phyloP scores from a whole-genome alignment of 2,888 invertebrate species.

The Laothoe populi region DNA sequence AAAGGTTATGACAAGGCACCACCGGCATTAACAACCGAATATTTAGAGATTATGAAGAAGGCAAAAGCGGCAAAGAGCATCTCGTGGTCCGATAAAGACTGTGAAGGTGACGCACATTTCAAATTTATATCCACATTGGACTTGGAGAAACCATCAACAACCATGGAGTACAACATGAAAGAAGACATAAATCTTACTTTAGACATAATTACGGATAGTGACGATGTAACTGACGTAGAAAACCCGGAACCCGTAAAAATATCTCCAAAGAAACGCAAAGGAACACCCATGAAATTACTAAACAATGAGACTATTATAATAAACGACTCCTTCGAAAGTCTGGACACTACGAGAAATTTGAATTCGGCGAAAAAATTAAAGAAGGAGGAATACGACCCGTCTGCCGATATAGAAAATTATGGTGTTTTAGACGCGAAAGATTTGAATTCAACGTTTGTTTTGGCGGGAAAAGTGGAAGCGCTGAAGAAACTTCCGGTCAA shows the following conservation, averaged over 20 bases:
- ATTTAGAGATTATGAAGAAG: constrained; percentile 84
- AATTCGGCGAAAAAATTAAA: constrained; percentile 73
- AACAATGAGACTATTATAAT: constrained; percentile 76
- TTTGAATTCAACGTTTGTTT: constrained; percentile 77
- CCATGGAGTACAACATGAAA: constrained; percentile 48
- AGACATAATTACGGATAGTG: constrained; percentile 67
- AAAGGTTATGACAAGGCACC: constrained; percentile 85
- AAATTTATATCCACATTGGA: constrained; percentile 67
- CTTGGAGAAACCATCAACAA: constrained; percentile 57
- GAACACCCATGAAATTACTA: constrained; percentile 68
- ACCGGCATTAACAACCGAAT: constrained; percentile 82
- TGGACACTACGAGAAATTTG: constrained; percentile 62
- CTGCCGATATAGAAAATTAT: constrained; percentile 59
- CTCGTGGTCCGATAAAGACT: constrained; percentile 83
- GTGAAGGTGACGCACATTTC: constrained; percentile 58
- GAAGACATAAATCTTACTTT: constrained; percentile 50
- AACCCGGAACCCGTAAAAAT: constrained; percentile 53
- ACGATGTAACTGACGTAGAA: constrained; percentile 66
- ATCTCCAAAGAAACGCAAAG: constrained; percentile 65
- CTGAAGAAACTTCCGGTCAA: constrained; percentile 52
- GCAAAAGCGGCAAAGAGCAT: constrained; percentile 86
- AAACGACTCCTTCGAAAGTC: constrained; percentile 70
- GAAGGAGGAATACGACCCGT: constrained; percentile 50
- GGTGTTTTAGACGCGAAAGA: constrained; percentile 62
- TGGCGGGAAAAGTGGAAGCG: constrained; percentile 64